Evolutionary conservation across 2,888 invertebrate genomes (phyloP), one percentile per base, ranked within the genome.

Genomic region (Pinctada fucata): DNA sequence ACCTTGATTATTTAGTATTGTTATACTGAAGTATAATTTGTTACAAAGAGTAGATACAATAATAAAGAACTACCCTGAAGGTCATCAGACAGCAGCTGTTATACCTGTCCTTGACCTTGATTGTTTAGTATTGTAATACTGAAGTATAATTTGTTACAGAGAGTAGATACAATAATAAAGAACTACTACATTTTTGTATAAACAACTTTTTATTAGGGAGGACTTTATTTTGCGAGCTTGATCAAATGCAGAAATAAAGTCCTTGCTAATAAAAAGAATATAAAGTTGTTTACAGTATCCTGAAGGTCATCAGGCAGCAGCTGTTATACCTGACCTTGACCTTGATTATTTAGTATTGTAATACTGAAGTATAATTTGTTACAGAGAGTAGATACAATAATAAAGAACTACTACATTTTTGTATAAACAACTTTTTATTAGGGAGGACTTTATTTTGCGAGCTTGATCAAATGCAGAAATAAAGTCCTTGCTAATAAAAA

Each of bases 281-380:
- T n/a, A n/a, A n/a, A n/a, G n/a, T n/a, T n/a, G n/a, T n/a, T n/a
- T n/a, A n/a, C n/a, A n/a, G n/a, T 99, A 99, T 91, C 99, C 99
- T 0, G 97, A 97, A 89, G 99, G 98, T 0, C 98, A 98, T 93
- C 96, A 99, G 92, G 94, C 97, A 75, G 99, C 96, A 2, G 99
- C 99, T 0, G 96, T 98, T 95, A 98, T 99, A 85, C 99, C 99
- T 0, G 92, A 99, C 10, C 93, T 99, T 65, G 99, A 99, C 93
- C 93, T 99, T 80, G 99, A 31, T 1, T 31, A 31, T 31, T 31
- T 31, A 31, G 31, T 31, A 31, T 31, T 31, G 31, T 31, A 31
- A 31, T 31, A 31, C 31, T 31, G 31, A 31, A 1, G 31, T 31
- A 31, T 31, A 31, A 1, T 74, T 68, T 58, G 71, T 78, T 84